Evolutionary conservation across 1,140 invertebrate species (phyloP), one percentile per base, ranked within the genome.

Genomic region (Psilanteris sp.): DNA sequence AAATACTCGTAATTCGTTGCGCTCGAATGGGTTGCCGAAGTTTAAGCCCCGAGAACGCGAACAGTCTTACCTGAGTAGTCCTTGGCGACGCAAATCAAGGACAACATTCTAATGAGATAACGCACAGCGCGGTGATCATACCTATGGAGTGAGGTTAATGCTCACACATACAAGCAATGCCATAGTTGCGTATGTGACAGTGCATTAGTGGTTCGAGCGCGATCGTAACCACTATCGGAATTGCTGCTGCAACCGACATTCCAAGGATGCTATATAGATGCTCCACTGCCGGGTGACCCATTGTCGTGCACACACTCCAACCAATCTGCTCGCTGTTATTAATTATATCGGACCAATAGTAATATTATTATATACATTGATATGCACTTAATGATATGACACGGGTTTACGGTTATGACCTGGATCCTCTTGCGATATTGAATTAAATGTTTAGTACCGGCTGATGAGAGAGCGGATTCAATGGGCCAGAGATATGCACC

Each of bases 231-330:
- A 37, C 71, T 72, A 64, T 55, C 59, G 54, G 55, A 62, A 78
- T 68, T 73, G 52, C 64, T 72, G 24, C 48, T 62, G 61, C 57
- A 72, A 52, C 62, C 68, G 57, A 68, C 68, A 78, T 78, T 68
- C 75, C 75, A 78, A 78, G 68, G 75, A 74, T 71, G 64, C 76
- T 66, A 54, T 50, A 78, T 68, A 68, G 75, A 61, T 43, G 70
- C 44, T 68, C 54, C 55, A 52, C 29, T 44, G 41, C 46, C 73
- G 73, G 61, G 57, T 73, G 66, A 80, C 34, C 78, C 55, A 80
- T 81, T 80, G 79, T 80, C 62, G 57, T 34, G 32, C 22, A 36
- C 36, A 55, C 18, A 73, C 41, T 41, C 72, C 37, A 46, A 74
- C 54, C 71, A 54, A 39, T 67, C 55, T 37, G 32, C 22, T 29